Evolutionary conservation across 2,888 invertebrate species (phyloP).

Genomic region (Cheilosia vernalis): DNA sequence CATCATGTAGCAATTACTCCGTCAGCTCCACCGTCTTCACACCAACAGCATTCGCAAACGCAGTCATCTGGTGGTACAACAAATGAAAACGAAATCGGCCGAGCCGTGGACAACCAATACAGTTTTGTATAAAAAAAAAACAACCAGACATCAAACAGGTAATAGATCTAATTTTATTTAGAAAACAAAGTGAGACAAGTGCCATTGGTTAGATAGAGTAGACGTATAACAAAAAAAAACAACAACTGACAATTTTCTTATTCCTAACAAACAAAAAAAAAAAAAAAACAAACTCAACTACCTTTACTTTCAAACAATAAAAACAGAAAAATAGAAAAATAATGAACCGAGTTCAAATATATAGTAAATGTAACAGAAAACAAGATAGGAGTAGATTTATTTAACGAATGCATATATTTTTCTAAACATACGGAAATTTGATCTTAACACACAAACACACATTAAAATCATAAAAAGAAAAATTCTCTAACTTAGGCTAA

Average conservation of each 20-base stretch:
- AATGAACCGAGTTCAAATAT: conserved; percentile 35
- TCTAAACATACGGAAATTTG: conserved; percentile 18
- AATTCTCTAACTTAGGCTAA: not conserved
- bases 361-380: conserved; percentile 5
- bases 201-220: conserved; percentile 60
- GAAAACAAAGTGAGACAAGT: conserved; percentile 36
- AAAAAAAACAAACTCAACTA: conserved; percentile 43
- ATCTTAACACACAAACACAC: not conserved
- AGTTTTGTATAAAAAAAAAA: conserved; percentile 86
- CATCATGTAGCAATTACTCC: conserved; percentile 75
- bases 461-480: not conserved
- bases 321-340: conserved; percentile 11
- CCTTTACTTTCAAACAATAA: conserved; percentile 28
- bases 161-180: conserved; percentile 56
- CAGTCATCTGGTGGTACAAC: conserved; percentile 50
- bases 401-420: conserved; percentile 21
- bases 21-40: conserved; percentile 63
- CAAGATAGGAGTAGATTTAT: conserved; percentile 16
- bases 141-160: conserved; percentile 40
- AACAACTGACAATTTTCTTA: conserved; percentile 39
- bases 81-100: conserved; percentile 78
- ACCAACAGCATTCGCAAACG: conserved; percentile 63
- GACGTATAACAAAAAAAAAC: conserved; percentile 15
- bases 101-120: conserved; percentile 94
- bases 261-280: conserved; percentile 46